Evolutionary conservation across 2,888 invertebrate genomes (phyloP), one percentile per base, ranked within the genome.

Genomic region (Pristionchus fissidentatus): DNA sequence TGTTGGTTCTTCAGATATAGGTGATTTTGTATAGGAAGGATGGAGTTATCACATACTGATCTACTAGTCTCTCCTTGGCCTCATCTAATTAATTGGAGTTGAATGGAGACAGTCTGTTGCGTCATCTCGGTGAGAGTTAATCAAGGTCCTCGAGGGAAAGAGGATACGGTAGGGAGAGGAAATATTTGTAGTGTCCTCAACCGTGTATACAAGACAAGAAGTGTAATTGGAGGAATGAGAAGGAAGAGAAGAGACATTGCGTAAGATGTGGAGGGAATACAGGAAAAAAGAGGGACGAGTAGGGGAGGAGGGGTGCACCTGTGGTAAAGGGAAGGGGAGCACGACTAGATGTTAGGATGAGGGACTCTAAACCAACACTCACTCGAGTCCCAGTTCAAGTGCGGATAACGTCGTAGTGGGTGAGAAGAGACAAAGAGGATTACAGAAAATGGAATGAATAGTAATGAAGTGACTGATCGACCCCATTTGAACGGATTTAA

Each of bases 161-260:
- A 26, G 38, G 41, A 57, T 55, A n/a, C n/a, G n/a, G n/a, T n/a
- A n/a, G n/a, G n/a, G 15, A 38, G 19, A 7, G 46, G n/a, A n/a
- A n/a, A n/a, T n/a, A n/a, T 22, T 15, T n/a, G 15, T 41, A 19
- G 19, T 78, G 52, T 32, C 35, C 77, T 46, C 77, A 77, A 5
- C 15, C 38, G 41, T 43, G 73, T 52, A 41, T 35, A 78, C 77
- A 78, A 78, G 52, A 78, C 8, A n/a, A 49, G 32, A 38, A 52
- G 77, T 52, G 73, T 73, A 73, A 73, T 73, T 73, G n/a, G 73
- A 46, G 70, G 43, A 22, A 73, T 26, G 73, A 41, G 22, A 73
- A n/a, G n/a, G n/a, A n/a, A n/a, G n/a, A n/a, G n/a, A 57, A 49
- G 15, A 60, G 5, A 29, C 15, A 32, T 57, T 80, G 43, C 80